phyloP scores from a whole-genome alignment of 2,888 invertebrate genomes.

The Cataglyphis albicans region DNA sequence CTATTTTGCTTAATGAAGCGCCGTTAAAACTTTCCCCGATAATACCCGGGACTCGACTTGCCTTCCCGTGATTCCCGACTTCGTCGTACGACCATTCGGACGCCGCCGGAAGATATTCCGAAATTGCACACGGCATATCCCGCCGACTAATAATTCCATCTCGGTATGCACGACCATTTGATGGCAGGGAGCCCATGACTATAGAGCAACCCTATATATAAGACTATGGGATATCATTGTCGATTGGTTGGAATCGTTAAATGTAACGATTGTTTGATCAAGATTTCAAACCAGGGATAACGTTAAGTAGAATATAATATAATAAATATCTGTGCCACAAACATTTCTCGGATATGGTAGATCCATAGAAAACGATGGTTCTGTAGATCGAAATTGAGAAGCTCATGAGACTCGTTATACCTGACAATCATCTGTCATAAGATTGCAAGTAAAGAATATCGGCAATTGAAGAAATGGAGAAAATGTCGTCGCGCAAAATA shows the following conservation, averaged over 20 bases:
- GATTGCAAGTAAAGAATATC: conserved; percentile 21
- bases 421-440: not conserved
- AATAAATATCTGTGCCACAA: not conserved
- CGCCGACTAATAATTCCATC: conserved; percentile 78
- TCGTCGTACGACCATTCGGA: conserved; percentile 50
- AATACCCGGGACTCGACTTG: conserved; percentile 70
- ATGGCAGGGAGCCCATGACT: conserved; percentile 20
- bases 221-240: not conserved
- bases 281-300: not conserved
- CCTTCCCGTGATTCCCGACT: conserved; percentile 4
- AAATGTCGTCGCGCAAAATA: not conserved
- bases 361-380: not conserved
- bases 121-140: conserved; percentile 72
- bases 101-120: conserved; percentile 76
- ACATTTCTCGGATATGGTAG: not conserved
- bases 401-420: not conserved
- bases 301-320: not conserved
- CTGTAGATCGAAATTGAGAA: not conserved
- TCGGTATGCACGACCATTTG: conserved; percentile 74
- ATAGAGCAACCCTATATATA: not conserved
- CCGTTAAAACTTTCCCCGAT: conserved; percentile 81
- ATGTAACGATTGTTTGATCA: not conserved
- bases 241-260: not conserved
- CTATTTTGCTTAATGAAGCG: conserved; percentile 81
- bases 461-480: not conserved